These are phyloP conservation scores for Calameuta filiformis DNA, from an alignment of 2,888 invertebrate genomes.

Conservation along the genomic window DNA sequence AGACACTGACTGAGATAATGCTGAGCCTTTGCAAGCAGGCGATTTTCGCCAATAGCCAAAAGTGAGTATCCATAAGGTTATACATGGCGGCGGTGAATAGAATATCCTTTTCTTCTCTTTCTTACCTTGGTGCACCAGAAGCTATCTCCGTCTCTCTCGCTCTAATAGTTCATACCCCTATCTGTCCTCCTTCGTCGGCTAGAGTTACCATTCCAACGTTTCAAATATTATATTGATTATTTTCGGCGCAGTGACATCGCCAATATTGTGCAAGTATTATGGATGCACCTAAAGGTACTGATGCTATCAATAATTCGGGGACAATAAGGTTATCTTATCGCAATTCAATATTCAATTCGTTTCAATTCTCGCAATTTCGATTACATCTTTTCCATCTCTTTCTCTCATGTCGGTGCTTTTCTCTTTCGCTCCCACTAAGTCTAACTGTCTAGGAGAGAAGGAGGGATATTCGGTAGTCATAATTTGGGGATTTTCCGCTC, in stretches of 20 bases:
- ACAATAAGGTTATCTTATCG: not conserved
- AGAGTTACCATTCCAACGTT: not conserved
- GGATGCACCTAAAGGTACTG: not conserved
- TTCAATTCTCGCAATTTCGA: not conserved
- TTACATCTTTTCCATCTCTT: not conserved
- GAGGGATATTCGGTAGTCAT: not conserved
- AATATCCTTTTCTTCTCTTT: not conserved
- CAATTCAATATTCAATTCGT: not conserved
- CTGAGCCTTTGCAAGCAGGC: slow-evolving; percentile 57
- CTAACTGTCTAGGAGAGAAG: not conserved
- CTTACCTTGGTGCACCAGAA: not conserved
- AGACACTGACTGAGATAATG: slow-evolving; percentile 40
- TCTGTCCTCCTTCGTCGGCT: not conserved
- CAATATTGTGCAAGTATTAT: not conserved
- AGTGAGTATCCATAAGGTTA: slow-evolving; percentile 49
- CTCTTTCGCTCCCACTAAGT: not conserved
- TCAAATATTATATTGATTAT: slow-evolving; percentile 33
- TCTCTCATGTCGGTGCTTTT: too few species aligned
- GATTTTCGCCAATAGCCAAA: slow-evolving; percentile 56
- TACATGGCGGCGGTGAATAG: not conserved
- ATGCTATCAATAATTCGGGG: not conserved
- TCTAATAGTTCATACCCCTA: not conserved
- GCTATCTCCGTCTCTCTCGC: not conserved
- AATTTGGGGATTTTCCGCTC: not conserved
- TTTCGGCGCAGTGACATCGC: slow-evolving; percentile 29